Evolutionary conservation across 1,140 invertebrate genomes (phyloP), one percentile per base, ranked within the genome.

Genomic region (Globodera rostochiensis): DNA sequence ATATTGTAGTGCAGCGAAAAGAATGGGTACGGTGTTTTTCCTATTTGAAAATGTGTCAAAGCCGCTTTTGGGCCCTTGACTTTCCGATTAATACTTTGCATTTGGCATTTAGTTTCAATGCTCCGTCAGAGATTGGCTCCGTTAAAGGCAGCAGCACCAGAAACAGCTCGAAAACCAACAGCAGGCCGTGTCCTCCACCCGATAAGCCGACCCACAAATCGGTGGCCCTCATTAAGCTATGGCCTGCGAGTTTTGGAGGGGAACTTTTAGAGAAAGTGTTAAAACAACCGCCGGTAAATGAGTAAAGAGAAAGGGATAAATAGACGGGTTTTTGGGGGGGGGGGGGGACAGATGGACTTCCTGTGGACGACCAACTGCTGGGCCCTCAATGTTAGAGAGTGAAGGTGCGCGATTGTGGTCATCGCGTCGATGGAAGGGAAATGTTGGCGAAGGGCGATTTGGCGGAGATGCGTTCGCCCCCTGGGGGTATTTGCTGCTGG

Each of bases 91-190:
- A 13, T 15, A 78, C 77, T 70, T 78, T 78, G 77, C 77, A 78
- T 64, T 69, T 78, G 66, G 70, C 70, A 69, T 78, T 78, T 50
- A 78, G 47, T 47, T 78, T 78, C 46, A 78, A 46, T 69, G 77
- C 77, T 49, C 77, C 77, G 47, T 78, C 77, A 25, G 77, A 78
- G 46, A 78, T 78, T 69, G 64, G 6, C 50, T 49, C 69, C 19
- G 57, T 64, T 11, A 64, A 6, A 15, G 57, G 57, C 57, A 64
- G 57, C 57, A 64, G 19, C 57, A 64, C 11, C 57, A 64, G 5
- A 6, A 64, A 19, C 15, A 64, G 13, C 13, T 0, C 13, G 57
- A 15, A 19, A 6, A 64, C 11, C 57, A 64, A 64, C 19, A 19
- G 57, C 57, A 64, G 19, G 57, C 13, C 57, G 11, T 9, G 57